phyloP scores from a whole-genome alignment of 1,140 invertebrate species.

The Penaeus japonicus region DNA sequence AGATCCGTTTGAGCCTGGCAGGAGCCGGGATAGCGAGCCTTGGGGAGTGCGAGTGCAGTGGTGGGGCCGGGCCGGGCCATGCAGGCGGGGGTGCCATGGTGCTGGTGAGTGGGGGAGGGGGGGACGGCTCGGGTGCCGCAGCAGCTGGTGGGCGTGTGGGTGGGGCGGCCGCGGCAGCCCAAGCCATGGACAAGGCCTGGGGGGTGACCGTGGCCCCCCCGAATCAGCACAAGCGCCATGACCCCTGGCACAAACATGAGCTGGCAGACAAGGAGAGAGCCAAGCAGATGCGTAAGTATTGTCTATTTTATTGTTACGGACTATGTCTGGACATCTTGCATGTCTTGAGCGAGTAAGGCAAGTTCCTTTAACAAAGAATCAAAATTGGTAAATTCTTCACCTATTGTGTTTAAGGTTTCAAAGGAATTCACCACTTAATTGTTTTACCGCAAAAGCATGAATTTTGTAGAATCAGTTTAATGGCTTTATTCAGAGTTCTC shows the following conservation, averaged over 20 bases:
- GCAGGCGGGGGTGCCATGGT: conserved; percentile 57
- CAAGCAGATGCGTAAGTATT: conserved; percentile 59
- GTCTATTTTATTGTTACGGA: neutral
- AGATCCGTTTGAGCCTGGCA: conserved; percentile 39
- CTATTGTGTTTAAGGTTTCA: too few relatives aligned
- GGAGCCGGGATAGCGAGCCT: conserved; percentile 52
- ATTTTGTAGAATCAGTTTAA: too few relatives aligned
- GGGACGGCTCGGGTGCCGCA: conserved; percentile 51
- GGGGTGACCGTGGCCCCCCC: conserved; percentile 59
- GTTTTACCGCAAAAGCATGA: too few relatives aligned
- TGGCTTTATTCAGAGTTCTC: too few relatives aligned
- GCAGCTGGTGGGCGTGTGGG: conserved; percentile 48
- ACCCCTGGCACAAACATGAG: conserved; percentile 60
- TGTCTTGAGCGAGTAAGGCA: neutral
- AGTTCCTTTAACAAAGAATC: too few relatives aligned
- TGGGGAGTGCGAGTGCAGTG: conserved; percentile 43
- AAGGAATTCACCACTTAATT: too few relatives aligned
- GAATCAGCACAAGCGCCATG: conserved; percentile 59
- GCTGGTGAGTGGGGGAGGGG: conserved; percentile 58
- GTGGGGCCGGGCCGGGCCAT: conserved; percentile 52
- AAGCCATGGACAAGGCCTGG: conserved; percentile 60
- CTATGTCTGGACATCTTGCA: neutral
- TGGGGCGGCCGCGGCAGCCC: conserved; percentile 47
- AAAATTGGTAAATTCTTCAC: too few relatives aligned
- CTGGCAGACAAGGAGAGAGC: conserved; percentile 59